These are phyloP conservation scores for Aspidoscelis tigris DNA, from an alignment of 2,113 vertebrate species.

Conservation along the genomic window DNA sequence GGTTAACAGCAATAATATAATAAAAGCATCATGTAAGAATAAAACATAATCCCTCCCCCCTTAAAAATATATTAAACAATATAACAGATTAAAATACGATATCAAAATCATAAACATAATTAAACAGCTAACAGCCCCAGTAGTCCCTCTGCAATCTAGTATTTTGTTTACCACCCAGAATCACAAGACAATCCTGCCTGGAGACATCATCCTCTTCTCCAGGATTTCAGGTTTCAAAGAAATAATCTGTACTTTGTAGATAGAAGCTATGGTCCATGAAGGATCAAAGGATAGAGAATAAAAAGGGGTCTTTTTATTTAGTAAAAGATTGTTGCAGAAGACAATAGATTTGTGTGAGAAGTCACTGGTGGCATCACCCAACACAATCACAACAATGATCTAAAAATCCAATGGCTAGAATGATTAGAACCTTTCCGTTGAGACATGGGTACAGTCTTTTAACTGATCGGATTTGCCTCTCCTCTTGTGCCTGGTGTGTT, in stretches of 20 bases:
- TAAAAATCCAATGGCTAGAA: neutral
- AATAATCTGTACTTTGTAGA: neutral
- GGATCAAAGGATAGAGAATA: neutral
- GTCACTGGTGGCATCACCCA: neutral
- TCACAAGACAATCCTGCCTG: too few species aligned
- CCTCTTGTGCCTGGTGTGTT: neutral
- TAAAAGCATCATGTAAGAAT: too few species aligned
- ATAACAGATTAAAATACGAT: too few species aligned
- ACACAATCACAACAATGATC: neutral
- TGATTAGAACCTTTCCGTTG: neutral
- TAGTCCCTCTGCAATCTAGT: too few species aligned
- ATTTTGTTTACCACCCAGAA: conserved; percentile 9
- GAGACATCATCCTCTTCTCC: neutral
- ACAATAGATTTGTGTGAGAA: neutral
- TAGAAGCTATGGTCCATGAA: neutral
- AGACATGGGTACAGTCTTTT: too few species aligned
- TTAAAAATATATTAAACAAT: too few species aligned
- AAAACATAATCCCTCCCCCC: too few species aligned
- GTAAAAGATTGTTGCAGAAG: neutral
- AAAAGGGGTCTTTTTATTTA: neutral
- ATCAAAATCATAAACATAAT: too few species aligned
- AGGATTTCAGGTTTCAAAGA: neutral
- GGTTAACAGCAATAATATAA: too few species aligned
- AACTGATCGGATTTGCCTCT: neutral
- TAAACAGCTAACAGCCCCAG: too few species aligned